Conservation (phyloP, 2,888 invertebrate species). For the Cantharis rustica region DNA sequence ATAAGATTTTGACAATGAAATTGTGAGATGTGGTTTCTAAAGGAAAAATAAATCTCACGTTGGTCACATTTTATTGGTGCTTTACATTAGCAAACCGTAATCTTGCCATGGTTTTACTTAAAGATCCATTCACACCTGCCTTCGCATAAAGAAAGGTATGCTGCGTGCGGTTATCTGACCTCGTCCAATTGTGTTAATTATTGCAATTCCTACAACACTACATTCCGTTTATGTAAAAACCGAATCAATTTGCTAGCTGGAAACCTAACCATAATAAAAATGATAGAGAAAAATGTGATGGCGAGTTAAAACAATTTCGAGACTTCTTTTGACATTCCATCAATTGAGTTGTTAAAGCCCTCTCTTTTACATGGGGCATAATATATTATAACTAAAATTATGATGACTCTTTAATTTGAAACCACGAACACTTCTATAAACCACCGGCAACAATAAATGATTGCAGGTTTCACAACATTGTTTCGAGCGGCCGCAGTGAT, state of each 20-base stretch:
- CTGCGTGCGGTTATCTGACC: conserved; percentile 34
- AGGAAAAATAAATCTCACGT: conserved; percentile 11
- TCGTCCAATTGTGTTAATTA: conserved; percentile 41
- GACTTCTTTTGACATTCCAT: not conserved
- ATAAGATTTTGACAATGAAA: conserved; percentile 15
- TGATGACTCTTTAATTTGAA: not conserved
- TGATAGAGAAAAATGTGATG: not conserved
- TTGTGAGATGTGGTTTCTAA: conserved; percentile 12
- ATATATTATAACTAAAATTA: conserved; percentile 12
- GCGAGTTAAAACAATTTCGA: not conserved
- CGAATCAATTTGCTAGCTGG: not conserved
- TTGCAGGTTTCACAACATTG: conserved; percentile 4
- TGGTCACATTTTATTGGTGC: conserved; percentile 6
- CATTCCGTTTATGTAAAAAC: not conserved
- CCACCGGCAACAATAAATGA: conserved; percentile 3
- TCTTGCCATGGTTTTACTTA: conserved; percentile 30
- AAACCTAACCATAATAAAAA: not conserved
- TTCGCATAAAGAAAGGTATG: conserved; percentile 32
- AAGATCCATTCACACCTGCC: conserved; percentile 34
- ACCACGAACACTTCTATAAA: not conserved
- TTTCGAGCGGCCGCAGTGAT: not conserved
- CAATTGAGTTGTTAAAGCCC: conserved; percentile 12
- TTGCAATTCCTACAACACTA: conserved; percentile 38
- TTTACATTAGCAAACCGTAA: conserved; percentile 14
- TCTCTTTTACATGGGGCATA: not conserved